Base-by-base conservation (phyloP, 2,888 invertebrate species). In the Panzeria rudis region DNA sequence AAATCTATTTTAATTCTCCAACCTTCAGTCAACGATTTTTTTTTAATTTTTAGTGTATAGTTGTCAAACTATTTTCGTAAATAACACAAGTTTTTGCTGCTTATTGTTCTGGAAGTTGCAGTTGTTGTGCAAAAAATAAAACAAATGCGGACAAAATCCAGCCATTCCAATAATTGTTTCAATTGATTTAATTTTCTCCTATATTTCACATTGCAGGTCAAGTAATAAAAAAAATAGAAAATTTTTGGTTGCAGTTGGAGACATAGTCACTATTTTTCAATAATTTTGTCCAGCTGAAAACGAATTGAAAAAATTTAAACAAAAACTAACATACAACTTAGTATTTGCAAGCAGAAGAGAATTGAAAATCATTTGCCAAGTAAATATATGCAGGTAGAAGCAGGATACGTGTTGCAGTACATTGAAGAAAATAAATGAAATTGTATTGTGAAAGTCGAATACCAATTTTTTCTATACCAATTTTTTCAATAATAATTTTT, bases 231-330 rank as follows among this genome's bases (percentile, higher is more conserved):
- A 35, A 52, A 73, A 29, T 41, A 20, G 29, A n/a, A 52, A 72
- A 80, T 15, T 17, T 17, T 8, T 8, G n/a, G 17, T 23, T 61
- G 17, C 59, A 76, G 68, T 69, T 69, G 54, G 25, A 56, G 15
- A 66, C 41, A 50, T 23, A 44, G 41, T 66, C 41, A 72, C 25
- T 5, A 69, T 73, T 79, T 77, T 79, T 41, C 69, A 73, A 78
- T 68, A 41, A 62, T 50, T 41, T 50, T 62, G 69, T 17, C 15
- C 52, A 41, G n/a, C 20, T 38, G 13, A 61, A 73, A 47, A 35
- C 47, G 9, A 44, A 61, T 35, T n/a, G 23, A 56, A 47, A 1
- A 59, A 8, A 61, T n/a, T n/a, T n/a, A 23, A 54, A 44, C 29
- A n/a, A 59, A 29, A 20, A 50, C 17, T 17, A 17, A 17, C 7